These are phyloP conservation scores for Drosophila phalerata DNA, from an alignment of 2,888 invertebrate species.

Conservation along the genomic window DNA sequence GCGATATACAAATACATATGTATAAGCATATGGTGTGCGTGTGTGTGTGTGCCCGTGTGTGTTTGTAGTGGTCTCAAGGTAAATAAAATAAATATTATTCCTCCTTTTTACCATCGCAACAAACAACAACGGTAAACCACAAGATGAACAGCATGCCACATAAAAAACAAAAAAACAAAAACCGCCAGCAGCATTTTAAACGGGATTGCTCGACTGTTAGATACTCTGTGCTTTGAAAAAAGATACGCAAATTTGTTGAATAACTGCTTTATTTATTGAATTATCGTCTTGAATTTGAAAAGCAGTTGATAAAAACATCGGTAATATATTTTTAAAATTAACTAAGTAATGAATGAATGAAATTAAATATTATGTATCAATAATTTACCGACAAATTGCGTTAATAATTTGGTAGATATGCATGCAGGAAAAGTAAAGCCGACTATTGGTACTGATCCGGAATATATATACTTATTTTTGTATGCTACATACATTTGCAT, in stretches of 20 bases:
- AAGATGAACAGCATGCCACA: conserved; percentile 26
- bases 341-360: no score
- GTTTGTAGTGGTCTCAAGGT: conserved; percentile 44
- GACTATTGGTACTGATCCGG: background rate
- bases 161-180: conserved; percentile 17
- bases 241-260: background rate
- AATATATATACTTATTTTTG: no score
- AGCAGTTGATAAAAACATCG: no score
- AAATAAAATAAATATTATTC: conserved; percentile 65
- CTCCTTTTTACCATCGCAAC: conserved; percentile 49
- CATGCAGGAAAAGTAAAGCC: no score
- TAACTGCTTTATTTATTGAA: no score
- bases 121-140: conserved; percentile 45
- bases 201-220: background rate
- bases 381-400: no score
- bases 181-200: background rate
- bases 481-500: background rate
- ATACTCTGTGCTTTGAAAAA: background rate
- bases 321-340: no score
- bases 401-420: no score
- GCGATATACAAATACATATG: conserved; percentile 6
- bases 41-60: background rate
- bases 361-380: no score
- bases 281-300: no score
- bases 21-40: background rate